Percentiles rank a stretch among this genome's conserved stretches.
These are phyloP conservation scores for Drosophila rhopaloa DNA, from an alignment of 1,140 invertebrate species.

Conservation along the genomic window DNA sequence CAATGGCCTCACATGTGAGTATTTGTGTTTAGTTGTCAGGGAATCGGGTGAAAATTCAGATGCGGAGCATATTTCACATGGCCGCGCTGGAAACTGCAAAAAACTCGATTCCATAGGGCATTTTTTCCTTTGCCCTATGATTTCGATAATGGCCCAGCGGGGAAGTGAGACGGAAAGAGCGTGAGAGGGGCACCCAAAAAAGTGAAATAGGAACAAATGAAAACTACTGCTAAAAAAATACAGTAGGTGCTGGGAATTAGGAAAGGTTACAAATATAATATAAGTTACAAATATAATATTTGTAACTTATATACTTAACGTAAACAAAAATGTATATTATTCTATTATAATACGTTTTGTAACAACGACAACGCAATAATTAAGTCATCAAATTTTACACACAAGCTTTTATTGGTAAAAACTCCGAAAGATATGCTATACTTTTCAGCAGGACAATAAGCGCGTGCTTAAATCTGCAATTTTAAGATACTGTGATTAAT, in stretches of 20 bases:
- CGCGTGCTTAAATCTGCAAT: no score
- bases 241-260: slow-evolving; percentile 5
- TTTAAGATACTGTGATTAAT: no score
- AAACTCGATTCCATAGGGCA: slow-evolving; percentile 44
- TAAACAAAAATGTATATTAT: no score
- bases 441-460: neutral
- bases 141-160: slow-evolving; percentile 66
- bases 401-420: neutral
- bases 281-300: neutral
- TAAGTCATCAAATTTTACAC: no score
- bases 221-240: slow-evolving; percentile 17
- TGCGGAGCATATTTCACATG: slow-evolving; percentile 60
- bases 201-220: neutral
- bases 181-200: slow-evolving; percentile 45
- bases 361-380: no score
- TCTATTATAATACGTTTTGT: no score
- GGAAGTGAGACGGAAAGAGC: slow-evolving; percentile 20
- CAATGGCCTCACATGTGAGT: slow-evolving; percentile 30
- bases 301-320: no score
- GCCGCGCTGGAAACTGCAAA: slow-evolving; percentile 32
- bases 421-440: neutral
- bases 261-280: neutral
- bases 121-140: slow-evolving; percentile 23
- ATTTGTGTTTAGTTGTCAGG: slow-evolving; percentile 38
- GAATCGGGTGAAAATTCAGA: slow-evolving; percentile 40